Evolutionary conservation across 2,113 vertebrate genomes (phyloP), one percentile per base, ranked within the genome.

Genomic region (Riparia riparia): DNA sequence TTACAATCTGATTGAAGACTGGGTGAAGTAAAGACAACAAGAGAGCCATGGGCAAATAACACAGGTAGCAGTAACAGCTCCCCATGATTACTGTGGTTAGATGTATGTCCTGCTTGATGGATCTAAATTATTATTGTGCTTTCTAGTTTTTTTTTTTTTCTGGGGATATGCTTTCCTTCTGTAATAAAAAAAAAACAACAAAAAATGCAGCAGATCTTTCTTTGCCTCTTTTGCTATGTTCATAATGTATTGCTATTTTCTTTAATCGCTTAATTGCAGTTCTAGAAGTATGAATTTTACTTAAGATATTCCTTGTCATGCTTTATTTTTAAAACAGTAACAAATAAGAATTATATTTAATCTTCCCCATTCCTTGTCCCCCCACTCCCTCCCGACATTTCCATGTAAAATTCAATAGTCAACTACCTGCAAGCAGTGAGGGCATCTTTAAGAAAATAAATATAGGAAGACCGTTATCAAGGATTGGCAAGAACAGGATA

Each of bases 1-100:
- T 79, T 74, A 53, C 49, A 69, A 61, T 56, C 61, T 81, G 64
- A 93, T 66, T 71, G 76, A 93, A 89, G 69, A 82, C 41, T 41
- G 6, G 14, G 69, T 76, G 47, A 89, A 89, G 47, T 58, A 86
- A 94, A 86, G 42, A 58, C 53, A 85, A 73, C 42, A 89, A 85
- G 57, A 45, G 70, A 72, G 13, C 73, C 73, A 80, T 5, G 6
- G 57, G 78, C 57, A 90, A 95, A 92, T 90, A 95, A 87, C 28
- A 74, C 29, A 93, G 70, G 42, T n/a, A 92, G 45, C 19, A 88
- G 65, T 51, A 90, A 82, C 41, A 71, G 53, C 25, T 93, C 73
- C 44, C 29, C 42, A 74, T 91, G 73, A 93, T 69, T 92, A 60
- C 70, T 69, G 47, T 50, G 13, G 68, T 64, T 86, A 88, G 54